Conservation (phyloP, 2,113 vertebrate genomes). For the Rhinolophus ferrumequinum region DNA sequence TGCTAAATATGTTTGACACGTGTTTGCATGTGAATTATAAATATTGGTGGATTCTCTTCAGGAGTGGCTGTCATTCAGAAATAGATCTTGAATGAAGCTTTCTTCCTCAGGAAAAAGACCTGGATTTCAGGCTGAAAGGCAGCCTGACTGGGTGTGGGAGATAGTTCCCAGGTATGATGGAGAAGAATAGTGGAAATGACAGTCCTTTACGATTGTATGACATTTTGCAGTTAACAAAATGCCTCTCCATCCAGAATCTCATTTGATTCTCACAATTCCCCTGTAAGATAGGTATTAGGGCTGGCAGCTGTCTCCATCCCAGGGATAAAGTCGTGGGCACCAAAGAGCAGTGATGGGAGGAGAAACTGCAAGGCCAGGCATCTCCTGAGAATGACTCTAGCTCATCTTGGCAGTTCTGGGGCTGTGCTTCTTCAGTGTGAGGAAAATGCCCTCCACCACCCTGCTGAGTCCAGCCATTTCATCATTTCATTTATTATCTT, state of each 20-base stretch:
- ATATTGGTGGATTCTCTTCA: slow-evolving; percentile 82
- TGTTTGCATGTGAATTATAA: slow-evolving; percentile 84
- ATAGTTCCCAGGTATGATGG: not conserved
- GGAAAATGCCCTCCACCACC: not conserved
- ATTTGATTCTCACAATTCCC: not conserved
- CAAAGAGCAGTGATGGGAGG: not conserved
- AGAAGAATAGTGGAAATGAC: not conserved
- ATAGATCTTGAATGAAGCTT: slow-evolving; percentile 57
- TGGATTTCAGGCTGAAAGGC: not conserved
- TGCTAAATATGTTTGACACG: slow-evolving; percentile 84
- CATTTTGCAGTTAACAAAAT: not conserved
- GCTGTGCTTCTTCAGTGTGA: not conserved
- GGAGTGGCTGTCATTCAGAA: slow-evolving; percentile 79
- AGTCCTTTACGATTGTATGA: not conserved
- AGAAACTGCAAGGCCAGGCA: not conserved
- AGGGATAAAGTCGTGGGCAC: not conserved
- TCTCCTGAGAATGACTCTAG: not conserved
- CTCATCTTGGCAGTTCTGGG: slow-evolving; percentile 5
- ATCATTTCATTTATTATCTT: slow-evolving; percentile 64
- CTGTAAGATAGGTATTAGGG: not conserved
- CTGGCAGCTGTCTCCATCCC: slow-evolving; percentile 15
- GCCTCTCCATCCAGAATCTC: not conserved
- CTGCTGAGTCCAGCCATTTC: slow-evolving; percentile 65
- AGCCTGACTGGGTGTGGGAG: not conserved
- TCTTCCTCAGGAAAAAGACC: not conserved